phyloP scores from a whole-genome alignment of 2,888 invertebrate genomes.

The Piscicola geometra region DNA sequence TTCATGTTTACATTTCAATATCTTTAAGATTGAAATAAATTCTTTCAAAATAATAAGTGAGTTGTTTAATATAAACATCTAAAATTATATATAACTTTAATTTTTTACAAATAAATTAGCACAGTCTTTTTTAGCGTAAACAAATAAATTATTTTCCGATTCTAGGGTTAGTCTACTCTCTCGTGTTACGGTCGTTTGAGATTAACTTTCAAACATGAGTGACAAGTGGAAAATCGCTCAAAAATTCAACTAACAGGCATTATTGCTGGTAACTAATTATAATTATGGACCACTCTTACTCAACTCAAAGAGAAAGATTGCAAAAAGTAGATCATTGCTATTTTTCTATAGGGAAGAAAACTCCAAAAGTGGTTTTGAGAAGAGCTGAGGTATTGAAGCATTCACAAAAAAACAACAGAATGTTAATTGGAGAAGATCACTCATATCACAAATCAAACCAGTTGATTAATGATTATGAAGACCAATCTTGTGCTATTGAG shows the following conservation, averaged over 20 bases:
- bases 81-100: background rate
- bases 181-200: background rate
- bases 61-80: background rate
- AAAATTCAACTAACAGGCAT: background rate
- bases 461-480: background rate
- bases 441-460: conserved; percentile 32
- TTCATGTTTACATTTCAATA: background rate
- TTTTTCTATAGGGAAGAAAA: conserved; percentile 38
- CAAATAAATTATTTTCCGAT: background rate
- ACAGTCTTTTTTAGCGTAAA: background rate
- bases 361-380: conserved; percentile 38
- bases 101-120: background rate
- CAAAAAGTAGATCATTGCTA: conserved; percentile 38
- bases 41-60: background rate
- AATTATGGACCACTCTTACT: conserved; percentile 39
- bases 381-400: conserved; percentile 34
- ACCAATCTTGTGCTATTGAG: background rate
- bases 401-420: background rate
- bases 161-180: background rate
- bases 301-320: conserved; percentile 33
- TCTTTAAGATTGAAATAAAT: background rate
- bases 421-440: conserved; percentile 32
- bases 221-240: background rate
- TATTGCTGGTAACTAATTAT: too few species aligned
- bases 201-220: background rate